These are phyloP conservation scores for Castor canadensis DNA, from an alignment of 2,113 vertebrate species.

Conservation along the genomic window DNA sequence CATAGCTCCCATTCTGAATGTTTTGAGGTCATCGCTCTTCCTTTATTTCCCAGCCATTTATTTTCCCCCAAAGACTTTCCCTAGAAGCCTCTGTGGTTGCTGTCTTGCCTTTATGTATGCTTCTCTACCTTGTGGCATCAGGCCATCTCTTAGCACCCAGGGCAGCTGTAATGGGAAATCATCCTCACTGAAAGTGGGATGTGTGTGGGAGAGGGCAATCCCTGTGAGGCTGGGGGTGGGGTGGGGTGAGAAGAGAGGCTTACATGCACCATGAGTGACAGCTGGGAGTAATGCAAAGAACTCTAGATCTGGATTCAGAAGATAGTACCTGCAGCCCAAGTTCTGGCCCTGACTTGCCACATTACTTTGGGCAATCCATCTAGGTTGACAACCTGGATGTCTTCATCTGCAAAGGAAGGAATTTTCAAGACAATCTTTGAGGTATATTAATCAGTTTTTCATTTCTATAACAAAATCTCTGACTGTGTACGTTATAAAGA, in stretches of 20 bases:
- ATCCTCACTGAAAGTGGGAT: neutral
- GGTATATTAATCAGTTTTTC: neutral
- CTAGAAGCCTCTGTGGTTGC: neutral
- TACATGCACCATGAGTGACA: fast-evolving
- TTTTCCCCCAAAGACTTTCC: neutral
- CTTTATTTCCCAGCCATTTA: neutral
- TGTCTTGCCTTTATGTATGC: neutral
- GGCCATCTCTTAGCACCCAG: neutral
- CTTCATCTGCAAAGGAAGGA: slow-evolving; percentile 27
- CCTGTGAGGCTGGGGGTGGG: neutral
- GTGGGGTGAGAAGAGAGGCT: too few relatives aligned
- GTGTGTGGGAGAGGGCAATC: neutral
- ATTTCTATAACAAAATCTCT: neutral
- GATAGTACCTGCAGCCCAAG: neutral
- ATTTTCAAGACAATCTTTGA: neutral
- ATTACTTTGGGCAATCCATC: neutral
- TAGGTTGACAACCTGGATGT: slow-evolving; percentile 2
- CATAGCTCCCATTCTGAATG: neutral
- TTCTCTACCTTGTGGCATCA: neutral
- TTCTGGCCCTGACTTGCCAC: neutral
- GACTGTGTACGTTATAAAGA: neutral
- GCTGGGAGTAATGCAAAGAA: neutral
- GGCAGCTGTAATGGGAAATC: neutral
- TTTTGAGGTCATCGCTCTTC: neutral
- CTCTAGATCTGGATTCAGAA: neutral